A percentile compares a stretch with the other conserved stretches of the same genome.
These are phyloP conservation scores for Andricus curvator DNA, from an alignment of 2,888 invertebrate species.

Conservation along the genomic window DNA sequence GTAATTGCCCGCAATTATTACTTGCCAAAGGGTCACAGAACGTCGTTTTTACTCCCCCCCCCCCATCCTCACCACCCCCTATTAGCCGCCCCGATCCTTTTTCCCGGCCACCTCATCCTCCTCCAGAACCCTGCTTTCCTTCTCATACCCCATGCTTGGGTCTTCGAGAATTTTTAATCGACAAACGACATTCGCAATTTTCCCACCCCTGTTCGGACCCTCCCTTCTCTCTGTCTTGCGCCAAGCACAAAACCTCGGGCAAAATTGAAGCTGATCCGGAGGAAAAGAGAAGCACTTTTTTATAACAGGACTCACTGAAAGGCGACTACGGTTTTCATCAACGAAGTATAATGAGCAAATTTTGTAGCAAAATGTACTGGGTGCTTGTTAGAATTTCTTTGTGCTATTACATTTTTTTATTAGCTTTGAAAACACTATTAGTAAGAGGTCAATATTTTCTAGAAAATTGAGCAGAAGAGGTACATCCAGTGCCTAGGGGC, in stretches of 20 bases:
- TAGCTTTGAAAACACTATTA: background rate
- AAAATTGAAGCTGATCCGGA: slow-evolving; percentile 51
- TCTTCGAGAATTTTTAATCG: slow-evolving; percentile 64
- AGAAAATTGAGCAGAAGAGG: background rate
- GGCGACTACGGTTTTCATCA: background rate
- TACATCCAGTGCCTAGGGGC: no score
- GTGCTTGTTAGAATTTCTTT: background rate
- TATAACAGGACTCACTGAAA: background rate
- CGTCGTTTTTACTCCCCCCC: slow-evolving; percentile 46
- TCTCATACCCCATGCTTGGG: slow-evolving; percentile 43
- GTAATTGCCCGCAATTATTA: slow-evolving; percentile 74
- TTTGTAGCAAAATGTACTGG: background rate
- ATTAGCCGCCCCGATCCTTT: slow-evolving; percentile 11
- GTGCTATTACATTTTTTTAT: background rate
- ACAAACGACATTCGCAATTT: slow-evolving; percentile 65
- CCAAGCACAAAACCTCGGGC: slow-evolving; percentile 55
- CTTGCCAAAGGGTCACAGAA: slow-evolving; percentile 69
- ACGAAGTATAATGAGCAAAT: background rate
- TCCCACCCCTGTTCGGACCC: slow-evolving; percentile 56
- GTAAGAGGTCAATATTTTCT: background rate
- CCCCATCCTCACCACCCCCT: background rate
- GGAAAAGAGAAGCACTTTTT: background rate
- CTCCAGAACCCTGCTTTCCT: slow-evolving; percentile 38
- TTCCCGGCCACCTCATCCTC: slow-evolving; percentile 36
- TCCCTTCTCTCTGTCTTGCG: slow-evolving; percentile 53